Base-by-base conservation (phyloP, 2,797 vertebrate genomes). In the Cryptoprocta ferox region DNA sequence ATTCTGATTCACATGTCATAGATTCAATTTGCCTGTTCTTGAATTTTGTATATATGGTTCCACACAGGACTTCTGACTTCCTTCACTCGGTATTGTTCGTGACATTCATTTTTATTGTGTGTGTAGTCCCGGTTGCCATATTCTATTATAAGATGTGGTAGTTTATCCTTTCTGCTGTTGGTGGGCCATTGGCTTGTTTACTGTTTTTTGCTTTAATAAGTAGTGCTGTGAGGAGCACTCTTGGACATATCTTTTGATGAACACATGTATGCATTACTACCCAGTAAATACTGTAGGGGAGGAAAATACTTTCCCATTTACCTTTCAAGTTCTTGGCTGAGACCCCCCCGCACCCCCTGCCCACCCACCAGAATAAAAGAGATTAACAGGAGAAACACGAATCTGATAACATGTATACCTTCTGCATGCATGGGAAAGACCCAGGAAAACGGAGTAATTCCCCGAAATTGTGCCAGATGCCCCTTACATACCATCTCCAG, bases 381-480 rank as follows among this genome's bases (percentile, higher is more conserved):
- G 78, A 89, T 89, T 45, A 94, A 84, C 42, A 80, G 84, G 45
- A 89, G 70, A 84, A 84, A 76, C 84, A 37, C 10, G 76, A 68
- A 94, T 89, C 76, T 83, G 75, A 42, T 83, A 66, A 94, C 48
- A 76, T 59, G 48, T 76, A 32, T 75, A 56, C 32, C 24, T 83
- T 26, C 79, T 66, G 37, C 65, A 59, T 83, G 66, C 48, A 37
- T 68, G 24, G 56, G 45, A 56, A 59, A 89, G 59, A 83, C 32
- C 18, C 79, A 68, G 32, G 70, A 76, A 89, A 83, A 59, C 48
- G 75, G 56, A 94, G 37, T 66, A 45, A 89, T 59, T 83, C n/a
- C 35, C n/a, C 45, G 2, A 45, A 83, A 83, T 76, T 61, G 48
- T 71, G 59, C 59, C 66, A 66, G 45, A 71, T 26, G 37, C 59